Evolutionary conservation across 2,888 invertebrate species (phyloP).

Genomic region (Lysandra bellargus): DNA sequence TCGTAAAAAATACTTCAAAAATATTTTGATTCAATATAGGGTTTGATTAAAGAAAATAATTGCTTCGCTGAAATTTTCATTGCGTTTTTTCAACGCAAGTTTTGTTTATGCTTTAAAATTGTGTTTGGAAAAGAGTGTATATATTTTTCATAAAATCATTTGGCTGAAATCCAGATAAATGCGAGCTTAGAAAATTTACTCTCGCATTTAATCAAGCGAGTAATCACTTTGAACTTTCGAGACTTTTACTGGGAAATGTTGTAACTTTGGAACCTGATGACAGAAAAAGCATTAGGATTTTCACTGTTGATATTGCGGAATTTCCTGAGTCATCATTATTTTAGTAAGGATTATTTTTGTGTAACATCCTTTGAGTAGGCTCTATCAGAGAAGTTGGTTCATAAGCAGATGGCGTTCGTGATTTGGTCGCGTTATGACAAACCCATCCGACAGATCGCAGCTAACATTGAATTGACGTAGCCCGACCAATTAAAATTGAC

Average conservation of each 20-base stretch:
- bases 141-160: neutral
- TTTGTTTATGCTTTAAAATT: neutral
- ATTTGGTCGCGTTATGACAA: no score
- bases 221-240: conserved; percentile 18
- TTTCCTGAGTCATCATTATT: no score
- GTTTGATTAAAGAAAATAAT: neutral
- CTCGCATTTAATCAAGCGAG: conserved; percentile 12
- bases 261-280: neutral
- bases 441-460: no score
- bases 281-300: neutral
- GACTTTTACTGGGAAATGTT: neutral
- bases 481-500: no score
- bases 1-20: neutral
- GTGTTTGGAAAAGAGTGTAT: neutral
- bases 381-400: no score
- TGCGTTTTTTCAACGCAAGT: neutral
- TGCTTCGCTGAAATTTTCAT: neutral
- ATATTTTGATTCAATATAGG: neutral
- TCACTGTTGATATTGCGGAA: neutral
- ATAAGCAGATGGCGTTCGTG: no score
- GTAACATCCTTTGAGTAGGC: no score
- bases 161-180: neutral
- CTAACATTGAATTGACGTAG: no score
- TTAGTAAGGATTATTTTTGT: no score
- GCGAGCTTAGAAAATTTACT: neutral